Base-by-base conservation (phyloP, 2,888 invertebrate genomes). In the Apamea monoglypha region DNA sequence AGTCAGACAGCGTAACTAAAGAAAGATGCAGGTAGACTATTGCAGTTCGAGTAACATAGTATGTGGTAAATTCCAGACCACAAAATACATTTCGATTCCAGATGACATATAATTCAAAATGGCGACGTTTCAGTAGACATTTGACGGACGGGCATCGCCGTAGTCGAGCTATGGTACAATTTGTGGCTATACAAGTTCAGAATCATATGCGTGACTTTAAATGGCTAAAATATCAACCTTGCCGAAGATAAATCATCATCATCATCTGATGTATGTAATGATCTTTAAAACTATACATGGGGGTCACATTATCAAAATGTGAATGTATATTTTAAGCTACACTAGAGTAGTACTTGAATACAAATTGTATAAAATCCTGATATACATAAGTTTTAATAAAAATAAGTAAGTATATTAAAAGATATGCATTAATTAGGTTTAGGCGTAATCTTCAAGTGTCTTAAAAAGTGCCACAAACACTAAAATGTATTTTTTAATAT, bases 381-480 rank as follows among this genome's bases (percentile, higher is more conserved):
- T 82, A 82, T 84, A 78, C 68, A 80, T 80, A 87, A 80, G 71
- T 82, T 77, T 83, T 79, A 80, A 73, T 80, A 59, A 87, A 74
- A 67, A 61, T 78, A 83, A 78, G 67, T 77, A 59, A 59, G 75
- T 67, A 72, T 80, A 61, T 47, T 75, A 68, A 72, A 80, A 76
- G n/a, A 77, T 72, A 78, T 82, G 53, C 47, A 75, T 80, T 84
- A 88, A 72, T 83, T 89, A 81, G 79, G 70, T 76, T 75, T 82
- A 83, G 76, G 18, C 59, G 79, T 81, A 76, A 71, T 68, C 63
- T 81, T 84, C 66, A 74, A 86, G 89, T 90, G 90, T 88, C 87
- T 89, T 89, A 83, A 68, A 80, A 89, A 89, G 90, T 90, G 90
- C 90, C 90, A 90, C 87, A 87, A 84, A 86, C 83, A 82, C 82